A percentile compares a stretch with the other conserved stretches of the same genome.
phyloP scores from a whole-genome alignment of 2,797 vertebrate genomes.

The Helarctos malayanus region DNA sequence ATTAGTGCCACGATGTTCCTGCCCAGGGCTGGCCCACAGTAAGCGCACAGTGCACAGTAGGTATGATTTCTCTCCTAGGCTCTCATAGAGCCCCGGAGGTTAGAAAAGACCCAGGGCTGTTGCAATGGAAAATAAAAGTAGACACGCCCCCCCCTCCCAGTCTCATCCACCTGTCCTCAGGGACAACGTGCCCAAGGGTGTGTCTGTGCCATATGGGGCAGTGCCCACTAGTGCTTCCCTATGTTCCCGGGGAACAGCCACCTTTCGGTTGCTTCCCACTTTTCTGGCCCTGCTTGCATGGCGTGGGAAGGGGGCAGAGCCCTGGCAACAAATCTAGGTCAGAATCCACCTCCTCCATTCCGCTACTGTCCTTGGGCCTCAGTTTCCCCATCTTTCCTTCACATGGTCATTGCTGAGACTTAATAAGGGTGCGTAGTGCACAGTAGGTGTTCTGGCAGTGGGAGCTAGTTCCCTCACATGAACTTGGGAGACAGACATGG shows the following conservation, averaged over 20 bases:
- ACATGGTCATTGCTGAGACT: background rate
- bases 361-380: background rate
- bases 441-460: background rate
- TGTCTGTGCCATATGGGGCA: background rate
- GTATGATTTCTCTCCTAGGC: too few relatives aligned
- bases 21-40: too few relatives aligned
- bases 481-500: too few relatives aligned
- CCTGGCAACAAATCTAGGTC: background rate
- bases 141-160: rapidly evolving
- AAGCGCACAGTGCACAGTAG: rapidly evolving
- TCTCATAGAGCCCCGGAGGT: background rate
- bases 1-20: rapidly evolving
- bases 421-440: background rate
- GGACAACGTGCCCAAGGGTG: background rate
- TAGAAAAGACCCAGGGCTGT: background rate
- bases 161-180: background rate
- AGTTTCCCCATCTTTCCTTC: background rate
- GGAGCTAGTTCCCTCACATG: background rate
- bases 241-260: background rate
- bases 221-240: background rate
- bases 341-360: background rate
- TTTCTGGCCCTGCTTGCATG: background rate
- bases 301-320: background rate
- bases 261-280: background rate
- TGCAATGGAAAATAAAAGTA: background rate